These are phyloP conservation scores for Ellobium chinense DNA, from an alignment of 2,888 invertebrate genomes.

Conservation along the genomic window DNA sequence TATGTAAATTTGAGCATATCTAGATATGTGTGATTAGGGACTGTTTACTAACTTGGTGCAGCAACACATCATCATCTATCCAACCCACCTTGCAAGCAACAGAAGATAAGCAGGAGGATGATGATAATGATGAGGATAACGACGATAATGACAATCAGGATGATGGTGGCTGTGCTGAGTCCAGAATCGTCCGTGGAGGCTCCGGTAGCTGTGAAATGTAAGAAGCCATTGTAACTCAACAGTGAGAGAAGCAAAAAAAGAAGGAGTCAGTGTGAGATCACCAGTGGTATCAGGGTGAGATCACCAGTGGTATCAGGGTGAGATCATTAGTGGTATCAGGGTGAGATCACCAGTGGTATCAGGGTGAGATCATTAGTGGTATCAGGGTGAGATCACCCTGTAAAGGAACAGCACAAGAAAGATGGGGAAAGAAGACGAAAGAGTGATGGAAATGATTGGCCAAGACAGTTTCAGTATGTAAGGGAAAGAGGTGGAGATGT, in stretches of 20 bases:
- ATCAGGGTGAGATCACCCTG: not conserved
- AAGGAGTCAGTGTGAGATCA: not conserved
- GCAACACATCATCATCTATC: too few relatives aligned
- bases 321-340: not conserved
- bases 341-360: not conserved
- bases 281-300: not conserved
- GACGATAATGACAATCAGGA: slow-evolving; percentile 40
- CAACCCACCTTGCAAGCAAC: slow-evolving; percentile 34
- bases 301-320: not conserved
- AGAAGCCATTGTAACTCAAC: not conserved
- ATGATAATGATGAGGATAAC: slow-evolving; percentile 44
- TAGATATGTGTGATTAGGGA: too few relatives aligned
- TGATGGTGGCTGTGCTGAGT: slow-evolving; percentile 33
- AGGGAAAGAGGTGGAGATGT: too few relatives aligned
- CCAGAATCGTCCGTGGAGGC: not conserved
- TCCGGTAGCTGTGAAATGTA: slow-evolving; percentile 10
- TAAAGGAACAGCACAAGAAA: not conserved
- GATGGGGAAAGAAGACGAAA: too few relatives aligned
- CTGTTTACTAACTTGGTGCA: too few relatives aligned
- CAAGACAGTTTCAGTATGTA: too few relatives aligned
- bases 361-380: not conserved
- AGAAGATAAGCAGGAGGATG: slow-evolving; percentile 41
- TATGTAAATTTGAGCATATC: too few relatives aligned
- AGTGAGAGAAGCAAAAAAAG: not conserved
- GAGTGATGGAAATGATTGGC: not conserved